phyloP scores from a whole-genome alignment of 1,140 invertebrate genomes.

The Zeugodacus cucurbitae region DNA sequence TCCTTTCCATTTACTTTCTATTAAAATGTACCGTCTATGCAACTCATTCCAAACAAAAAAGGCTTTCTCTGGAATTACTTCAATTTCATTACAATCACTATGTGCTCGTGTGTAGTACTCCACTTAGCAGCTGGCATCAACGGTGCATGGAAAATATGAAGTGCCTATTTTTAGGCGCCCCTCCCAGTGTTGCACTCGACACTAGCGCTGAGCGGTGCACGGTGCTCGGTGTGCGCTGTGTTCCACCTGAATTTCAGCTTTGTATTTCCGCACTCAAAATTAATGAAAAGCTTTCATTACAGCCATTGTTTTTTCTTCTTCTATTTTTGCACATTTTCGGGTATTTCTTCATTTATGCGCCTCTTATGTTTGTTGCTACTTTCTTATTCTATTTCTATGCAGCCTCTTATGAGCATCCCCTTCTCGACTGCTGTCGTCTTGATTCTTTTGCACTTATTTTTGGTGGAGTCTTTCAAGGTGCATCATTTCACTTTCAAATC shows the following conservation, averaged over 20 bases:
- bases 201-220: background rate
- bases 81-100: slow-evolving; percentile 24
- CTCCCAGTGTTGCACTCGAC: background rate
- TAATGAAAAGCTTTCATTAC: slow-evolving; percentile 38
- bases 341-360: background rate
- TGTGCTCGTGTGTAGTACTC: background rate
- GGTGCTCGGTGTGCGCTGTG: background rate
- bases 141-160: background rate
- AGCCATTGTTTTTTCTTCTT: background rate
- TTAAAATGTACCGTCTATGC: too few species aligned
- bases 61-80: background rate
- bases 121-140: slow-evolving; percentile 8
- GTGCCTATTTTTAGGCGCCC: slow-evolving; percentile 34
- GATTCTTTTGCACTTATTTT: slow-evolving; percentile 23
- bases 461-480: slow-evolving; percentile 21
- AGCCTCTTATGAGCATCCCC: slow-evolving; percentile 5
- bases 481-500: slow-evolving; percentile 35
- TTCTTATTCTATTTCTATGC: slow-evolving; percentile 8
- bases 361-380: slow-evolving; percentile 22
- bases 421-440: background rate
- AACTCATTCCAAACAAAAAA: too few species aligned
- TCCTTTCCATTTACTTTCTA: too few species aligned
- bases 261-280: slow-evolving; percentile 29
- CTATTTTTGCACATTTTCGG: slow-evolving; percentile 12
- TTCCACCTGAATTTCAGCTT: background rate